phyloP scores from a whole-genome alignment of 1,140 invertebrate genomes.

The Mylabris phalerata region DNA sequence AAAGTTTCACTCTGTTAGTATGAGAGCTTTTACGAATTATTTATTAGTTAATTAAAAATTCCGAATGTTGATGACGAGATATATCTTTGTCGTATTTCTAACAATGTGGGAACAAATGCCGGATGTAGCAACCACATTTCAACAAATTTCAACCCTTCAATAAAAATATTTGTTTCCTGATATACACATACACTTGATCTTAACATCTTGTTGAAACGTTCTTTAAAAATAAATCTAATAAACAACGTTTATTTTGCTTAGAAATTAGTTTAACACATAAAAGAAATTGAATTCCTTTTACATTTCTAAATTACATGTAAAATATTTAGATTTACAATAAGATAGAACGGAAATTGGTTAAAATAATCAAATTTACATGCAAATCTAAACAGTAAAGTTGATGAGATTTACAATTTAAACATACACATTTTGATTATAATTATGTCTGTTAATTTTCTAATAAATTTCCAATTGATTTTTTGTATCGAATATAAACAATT shows the following conservation, averaged over 20 bases:
- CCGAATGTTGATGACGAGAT: too few species aligned
- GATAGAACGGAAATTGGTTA: neutral
- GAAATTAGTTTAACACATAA: slow-evolving; percentile 21
- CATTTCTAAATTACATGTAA: slow-evolving; percentile 3
- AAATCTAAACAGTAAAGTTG: neutral
- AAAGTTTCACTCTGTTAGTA: too few species aligned
- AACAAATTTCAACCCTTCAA: slow-evolving; percentile 15
- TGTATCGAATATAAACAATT: too few species aligned
- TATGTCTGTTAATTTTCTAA: too few species aligned
- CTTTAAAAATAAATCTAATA: slow-evolving; percentile 23
- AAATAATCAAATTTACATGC: neutral
- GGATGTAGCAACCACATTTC: slow-evolving; percentile 12
- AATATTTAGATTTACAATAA: neutral
- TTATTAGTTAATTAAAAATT: too few species aligned
- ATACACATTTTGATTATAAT: too few species aligned
- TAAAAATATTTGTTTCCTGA: slow-evolving; percentile 20
- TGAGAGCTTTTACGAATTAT: too few species aligned
- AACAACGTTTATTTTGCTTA: slow-evolving; percentile 20
- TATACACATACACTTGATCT: slow-evolving; percentile 13
- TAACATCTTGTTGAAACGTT: slow-evolving; percentile 15
- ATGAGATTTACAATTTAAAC: neutral
- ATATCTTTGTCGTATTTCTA: too few species aligned
- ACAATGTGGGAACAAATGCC: slow-evolving; percentile 20
- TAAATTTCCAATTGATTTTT: too few species aligned
- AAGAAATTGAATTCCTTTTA: slow-evolving; percentile 7